Percentiles rank a stretch among this genome's conserved stretches.
Conservation (phyloP, 1,140 invertebrate genomes). For the Stenopsyche tienmushanensis region DNA sequence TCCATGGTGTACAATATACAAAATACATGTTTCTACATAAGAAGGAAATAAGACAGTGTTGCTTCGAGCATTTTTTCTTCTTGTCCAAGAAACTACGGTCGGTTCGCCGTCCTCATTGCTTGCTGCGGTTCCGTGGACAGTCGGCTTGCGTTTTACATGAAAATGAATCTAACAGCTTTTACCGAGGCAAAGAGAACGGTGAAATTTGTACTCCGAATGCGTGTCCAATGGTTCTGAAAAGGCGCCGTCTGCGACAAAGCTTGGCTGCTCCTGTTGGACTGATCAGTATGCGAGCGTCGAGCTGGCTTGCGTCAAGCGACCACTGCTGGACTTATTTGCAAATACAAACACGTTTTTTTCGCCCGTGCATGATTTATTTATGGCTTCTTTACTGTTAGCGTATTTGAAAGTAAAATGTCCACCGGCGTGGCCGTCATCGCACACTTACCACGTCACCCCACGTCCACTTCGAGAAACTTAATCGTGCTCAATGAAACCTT, state of each 20-base stretch:
- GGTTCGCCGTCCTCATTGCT: too few relatives aligned
- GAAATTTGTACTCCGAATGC: not conserved
- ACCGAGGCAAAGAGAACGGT: too few relatives aligned
- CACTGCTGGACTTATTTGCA: slow-evolving; percentile 4
- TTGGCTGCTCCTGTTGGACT: not conserved
- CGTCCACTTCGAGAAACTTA: not conserved
- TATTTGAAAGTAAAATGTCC: slow-evolving; percentile 40
- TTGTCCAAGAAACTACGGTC: too few relatives aligned
- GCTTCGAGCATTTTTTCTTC: too few relatives aligned
- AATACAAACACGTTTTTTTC: slow-evolving; percentile 11
- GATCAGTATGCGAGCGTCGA: slow-evolving; percentile 11
- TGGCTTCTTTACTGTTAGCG: slow-evolving; percentile 40
- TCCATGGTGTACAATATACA: too few relatives aligned
- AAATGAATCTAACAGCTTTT: too few relatives aligned
- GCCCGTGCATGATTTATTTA: slow-evolving; percentile 35
- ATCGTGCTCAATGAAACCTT: not conserved
- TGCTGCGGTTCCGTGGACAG: too few relatives aligned
- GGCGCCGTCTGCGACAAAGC: not conserved
- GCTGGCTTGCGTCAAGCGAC: not conserved
- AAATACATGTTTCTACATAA: too few relatives aligned
- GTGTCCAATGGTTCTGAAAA: not conserved
- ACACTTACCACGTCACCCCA: not conserved
- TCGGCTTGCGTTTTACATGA: too few relatives aligned
- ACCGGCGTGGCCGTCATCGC: not conserved
- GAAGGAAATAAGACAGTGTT: too few relatives aligned